Evolutionary conservation across 2,113 vertebrate genomes (phyloP), one percentile per base, ranked within the genome.

Genomic region (Mirounga angustirostris): DNA sequence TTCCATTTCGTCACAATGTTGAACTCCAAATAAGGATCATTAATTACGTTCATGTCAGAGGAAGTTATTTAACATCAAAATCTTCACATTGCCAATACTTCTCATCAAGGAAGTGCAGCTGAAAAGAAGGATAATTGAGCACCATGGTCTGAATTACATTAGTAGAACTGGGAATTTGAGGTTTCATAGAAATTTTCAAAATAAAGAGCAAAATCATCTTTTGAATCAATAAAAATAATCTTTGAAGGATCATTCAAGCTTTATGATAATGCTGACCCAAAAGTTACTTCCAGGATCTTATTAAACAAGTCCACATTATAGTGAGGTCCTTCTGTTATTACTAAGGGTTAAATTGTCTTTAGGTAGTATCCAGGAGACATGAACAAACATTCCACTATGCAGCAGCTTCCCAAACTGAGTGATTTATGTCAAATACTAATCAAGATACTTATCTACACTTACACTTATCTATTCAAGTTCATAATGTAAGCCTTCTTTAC

Each of bases 11-110:
- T 1, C 12, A 28, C 52, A 84, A 67, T 78, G 92, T 52, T 96
- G 94, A 94, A 97, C 84, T 91, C 87, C 94, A 56, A 97, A 97
- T 0, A 63, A 92, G 74, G 86, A 94, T 81, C 92, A 94, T 97
- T 97, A 91, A 97, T 98, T 95, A 89, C 74, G 95, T 95, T 7
- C 61, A 0, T 7, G 69, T 95, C 91, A 97, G 69, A 67, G 59
- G 28, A 97, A 98, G 89, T 96, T 96, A 94, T 7, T 58, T 5
- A 0, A 36, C 8, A 95, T 71, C 83, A 85, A 96, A 93, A 94
- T 85, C 71, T 84, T 40, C 74, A 89, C 28, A 43, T 21, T 94
- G 61, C n/a, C 65, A 59, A 91, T 89, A 89, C 21, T 56, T 91
- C 61, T 24, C 30, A 84, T 69, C 33, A 82, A 83, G 78, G 40